A percentile compares a stretch with the other conserved stretches of the same genome.
These are phyloP conservation scores for Trematomus bernacchii DNA, from an alignment of 2,797 vertebrate genomes.

Conservation along the genomic window DNA sequence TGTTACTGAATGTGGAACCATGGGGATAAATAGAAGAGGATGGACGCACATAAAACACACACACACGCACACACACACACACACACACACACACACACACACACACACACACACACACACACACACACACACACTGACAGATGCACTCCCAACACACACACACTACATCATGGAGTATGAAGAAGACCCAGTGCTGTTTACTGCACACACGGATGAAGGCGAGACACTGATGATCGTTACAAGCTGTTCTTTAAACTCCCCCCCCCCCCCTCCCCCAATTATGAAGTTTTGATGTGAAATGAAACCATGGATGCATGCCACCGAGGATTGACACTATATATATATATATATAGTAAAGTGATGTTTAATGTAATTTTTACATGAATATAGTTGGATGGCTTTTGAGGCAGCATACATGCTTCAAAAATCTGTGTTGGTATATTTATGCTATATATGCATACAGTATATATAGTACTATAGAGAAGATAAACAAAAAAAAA, in stretches of 20 bases:
- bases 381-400: constrained; percentile 56
- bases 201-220: constrained; percentile 70
- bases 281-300: constrained; percentile 77
- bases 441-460: constrained; percentile 83
- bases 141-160: constrained; percentile 44
- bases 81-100: constrained; percentile 35
- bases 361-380: constrained; percentile 64
- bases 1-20: constrained; percentile 87
- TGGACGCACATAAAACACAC: constrained; percentile 24
- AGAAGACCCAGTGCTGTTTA: constrained; percentile 71
- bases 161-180: constrained; percentile 52
- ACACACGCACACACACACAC: constrained; percentile 28
- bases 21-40: constrained; percentile 63
- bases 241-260: constrained; percentile 58
- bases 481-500: constrained; percentile 58
- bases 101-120: neutral
- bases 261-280: constrained; percentile 26
- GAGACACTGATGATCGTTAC: constrained; percentile 53
- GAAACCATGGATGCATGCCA: constrained; percentile 84
- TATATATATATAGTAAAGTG: constrained; percentile 55
- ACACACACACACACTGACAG: constrained; percentile 30
- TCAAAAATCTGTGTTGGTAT: constrained; percentile 67
- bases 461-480: constrained; percentile 77
- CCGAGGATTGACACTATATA: constrained; percentile 62
- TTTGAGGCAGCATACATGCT: constrained; percentile 65